Base-by-base conservation (phyloP, 2,113 vertebrate genomes). In the Fulica atra region DNA sequence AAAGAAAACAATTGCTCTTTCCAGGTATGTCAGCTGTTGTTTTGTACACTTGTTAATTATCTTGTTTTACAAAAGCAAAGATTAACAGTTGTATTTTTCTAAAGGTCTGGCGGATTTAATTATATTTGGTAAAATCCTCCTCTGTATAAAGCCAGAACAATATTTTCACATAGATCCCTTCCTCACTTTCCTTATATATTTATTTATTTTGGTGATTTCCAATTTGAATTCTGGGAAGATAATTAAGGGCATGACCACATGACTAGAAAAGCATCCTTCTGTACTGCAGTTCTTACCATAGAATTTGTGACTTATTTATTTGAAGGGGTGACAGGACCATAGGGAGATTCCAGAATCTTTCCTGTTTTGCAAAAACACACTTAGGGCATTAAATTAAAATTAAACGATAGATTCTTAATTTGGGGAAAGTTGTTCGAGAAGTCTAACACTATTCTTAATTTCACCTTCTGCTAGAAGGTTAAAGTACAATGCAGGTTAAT, bases 1-100 rank as follows among this genome's bases (percentile, higher is more conserved):
- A 91, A 95, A 89, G 80, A 50, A 84, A 91, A 83, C 59, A 86
- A 51, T 74, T 83, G 29, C 7, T 92, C 9, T 92, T 93, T 78
- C 21, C 76, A 94, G 68, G 69, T 83, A 35, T 44, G 33, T 71
- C 64, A 46, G 5, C 8, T 86, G 36, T 18, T 24, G 24, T 51
- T 89, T 83, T 71, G 16, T 74, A 60, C 35, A 63, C 29, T 86
- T 94, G 33, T 73, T 81, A 92, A 64, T 70, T 48, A 42, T 36
- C 35, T 88, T 83, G 54, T 60, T 77, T 90, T 68, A 83, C 64
- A 88, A 91, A 89, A 38, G 25, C 28, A 77, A 78, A 89, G 26
- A 66, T 73, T 89, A 93, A 42, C 26, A 69, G 23, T 61, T 8
- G 0, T 29, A 77, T 74, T 88, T 95, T 89, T 84, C 60, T 59